Percentiles rank a stretch among this genome's conserved stretches.
Conservation (phyloP, 2,888 invertebrate genomes). For the Scrobipalpa atriplicella region DNA sequence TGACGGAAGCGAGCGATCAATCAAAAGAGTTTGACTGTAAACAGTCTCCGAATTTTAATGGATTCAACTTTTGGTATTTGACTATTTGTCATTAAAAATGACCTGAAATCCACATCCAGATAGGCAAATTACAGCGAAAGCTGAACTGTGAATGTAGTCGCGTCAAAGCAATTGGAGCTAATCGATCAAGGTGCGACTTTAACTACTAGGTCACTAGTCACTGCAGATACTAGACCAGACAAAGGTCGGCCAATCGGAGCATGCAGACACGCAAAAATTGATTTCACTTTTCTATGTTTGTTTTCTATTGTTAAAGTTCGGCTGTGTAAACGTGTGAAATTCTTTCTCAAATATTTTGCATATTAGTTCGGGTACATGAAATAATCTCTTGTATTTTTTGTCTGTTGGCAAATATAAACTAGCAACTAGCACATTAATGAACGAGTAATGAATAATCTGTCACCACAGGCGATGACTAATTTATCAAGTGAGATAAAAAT, state of each 20-base stretch:
- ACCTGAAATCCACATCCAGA: constrained; percentile 12
- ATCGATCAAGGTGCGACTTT: constrained; percentile 50
- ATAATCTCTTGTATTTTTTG: no score
- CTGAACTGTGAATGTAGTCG: constrained; percentile 43
- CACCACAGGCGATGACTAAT: no score
- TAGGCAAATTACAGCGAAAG: constrained; percentile 48
- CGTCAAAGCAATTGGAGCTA: constrained; percentile 48
- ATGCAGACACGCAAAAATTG: constrained; percentile 24
- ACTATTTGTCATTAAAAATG: not conserved
- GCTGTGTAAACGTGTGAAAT: no score
- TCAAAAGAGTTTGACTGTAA: not conserved
- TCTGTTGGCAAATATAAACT: no score
- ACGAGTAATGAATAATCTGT: no score
- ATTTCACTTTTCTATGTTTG: not conserved
- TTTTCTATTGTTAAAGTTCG: not conserved
- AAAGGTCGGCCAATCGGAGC: constrained; percentile 37
- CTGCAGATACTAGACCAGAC: constrained; percentile 33
- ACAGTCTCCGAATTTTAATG: not conserved
- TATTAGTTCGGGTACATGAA: no score
- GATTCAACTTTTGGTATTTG: not conserved
- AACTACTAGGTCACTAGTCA: constrained; percentile 44
- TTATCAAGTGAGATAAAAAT: no score
- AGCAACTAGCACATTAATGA: no score
- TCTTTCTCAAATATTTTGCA: no score
- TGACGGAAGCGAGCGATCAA: constrained; percentile 20